Evolutionary conservation across 92 coral and sea anemone species (phyloP).

Genomic region (Parazoanthus swiftii): DNA sequence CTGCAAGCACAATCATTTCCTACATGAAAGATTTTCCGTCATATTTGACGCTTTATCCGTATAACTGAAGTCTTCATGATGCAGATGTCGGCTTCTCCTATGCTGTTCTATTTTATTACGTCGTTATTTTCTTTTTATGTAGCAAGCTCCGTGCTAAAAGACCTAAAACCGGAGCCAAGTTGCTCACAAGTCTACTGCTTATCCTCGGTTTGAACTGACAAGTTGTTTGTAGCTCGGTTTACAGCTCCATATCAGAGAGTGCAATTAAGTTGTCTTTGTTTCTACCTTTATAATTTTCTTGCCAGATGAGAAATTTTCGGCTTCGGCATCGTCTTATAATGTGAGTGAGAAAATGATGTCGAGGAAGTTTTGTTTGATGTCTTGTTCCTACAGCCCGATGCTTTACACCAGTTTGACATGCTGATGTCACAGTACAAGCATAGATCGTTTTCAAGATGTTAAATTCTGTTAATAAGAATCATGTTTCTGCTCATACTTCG

Average conservation of each 20-base stretch:
- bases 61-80: too few species aligned
- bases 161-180: too few species aligned
- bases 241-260: too few species aligned
- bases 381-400: neutral
- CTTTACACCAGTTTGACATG: neutral
- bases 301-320: too few species aligned
- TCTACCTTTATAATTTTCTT: too few species aligned
- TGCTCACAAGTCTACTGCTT: too few species aligned
- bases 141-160: neutral
- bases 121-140: neutral
- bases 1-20: neutral
- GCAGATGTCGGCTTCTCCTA: neutral
- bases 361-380: neutral
- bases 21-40: neutral
- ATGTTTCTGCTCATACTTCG: neutral
- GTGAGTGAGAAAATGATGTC: neutral
- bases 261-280: too few species aligned
- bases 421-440: neutral
- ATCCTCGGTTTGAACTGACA: too few species aligned
- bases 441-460: neutral
- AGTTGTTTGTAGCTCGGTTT: too few species aligned
- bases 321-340: neutral
- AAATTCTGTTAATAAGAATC: conserved; percentile 3
- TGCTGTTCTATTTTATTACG: too few species aligned
- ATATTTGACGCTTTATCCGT: neutral